Percentiles rank a stretch among this genome's conserved stretches.
These are phyloP conservation scores for Parazoanthus atlanticus DNA, from an alignment of 92 coral and sea anemone genomes.

Conservation along the genomic window DNA sequence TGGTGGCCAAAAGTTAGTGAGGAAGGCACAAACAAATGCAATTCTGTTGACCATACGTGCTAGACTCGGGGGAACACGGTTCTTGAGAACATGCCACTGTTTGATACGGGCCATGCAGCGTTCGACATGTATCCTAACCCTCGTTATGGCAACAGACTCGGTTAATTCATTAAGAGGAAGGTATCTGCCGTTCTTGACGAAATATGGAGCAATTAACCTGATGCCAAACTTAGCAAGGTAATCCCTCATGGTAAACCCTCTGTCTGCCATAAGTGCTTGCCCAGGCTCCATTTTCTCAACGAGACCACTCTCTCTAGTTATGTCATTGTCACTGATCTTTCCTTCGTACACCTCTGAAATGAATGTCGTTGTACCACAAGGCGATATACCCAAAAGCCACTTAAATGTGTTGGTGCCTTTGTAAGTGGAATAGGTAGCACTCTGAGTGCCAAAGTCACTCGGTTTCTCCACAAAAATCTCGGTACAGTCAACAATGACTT, in stretches of 20 bases:
- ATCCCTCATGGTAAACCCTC: conserved; percentile 10
- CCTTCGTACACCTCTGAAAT: conserved; percentile 67
- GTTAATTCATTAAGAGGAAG: background rate
- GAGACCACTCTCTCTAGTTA: conserved; percentile 33
- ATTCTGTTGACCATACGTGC: conserved; percentile 20
- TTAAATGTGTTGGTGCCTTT: conserved; percentile 17
- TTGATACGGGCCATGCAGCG: conserved; percentile 16
- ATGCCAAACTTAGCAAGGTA: background rate
- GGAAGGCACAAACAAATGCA: conserved; percentile 18
- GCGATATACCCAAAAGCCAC: conserved; percentile 2
- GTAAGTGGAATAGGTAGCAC: background rate
- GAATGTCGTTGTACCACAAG: conserved; percentile 53
- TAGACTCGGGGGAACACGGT: conserved; percentile 6
- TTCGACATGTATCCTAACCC: conserved; percentile 14
- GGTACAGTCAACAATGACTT: conserved; percentile 9
- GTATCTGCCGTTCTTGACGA: conserved; percentile 15
- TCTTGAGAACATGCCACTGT: conserved; percentile 20
- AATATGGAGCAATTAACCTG: conserved; percentile 16
- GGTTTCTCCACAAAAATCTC: background rate
- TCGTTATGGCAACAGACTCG: conserved; percentile 15
- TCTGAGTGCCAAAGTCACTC: background rate
- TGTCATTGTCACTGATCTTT: conserved; percentile 59
- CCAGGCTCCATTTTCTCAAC: conserved; percentile 15
- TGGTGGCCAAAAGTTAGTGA: conserved; percentile 23
- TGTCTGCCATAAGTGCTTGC: background rate